A percentile compares a stretch with the other conserved stretches of the same genome.
Evolutionary conservation across 2,888 invertebrate genomes (phyloP).

Genomic region (Sphaerophoria rueppellii): DNA sequence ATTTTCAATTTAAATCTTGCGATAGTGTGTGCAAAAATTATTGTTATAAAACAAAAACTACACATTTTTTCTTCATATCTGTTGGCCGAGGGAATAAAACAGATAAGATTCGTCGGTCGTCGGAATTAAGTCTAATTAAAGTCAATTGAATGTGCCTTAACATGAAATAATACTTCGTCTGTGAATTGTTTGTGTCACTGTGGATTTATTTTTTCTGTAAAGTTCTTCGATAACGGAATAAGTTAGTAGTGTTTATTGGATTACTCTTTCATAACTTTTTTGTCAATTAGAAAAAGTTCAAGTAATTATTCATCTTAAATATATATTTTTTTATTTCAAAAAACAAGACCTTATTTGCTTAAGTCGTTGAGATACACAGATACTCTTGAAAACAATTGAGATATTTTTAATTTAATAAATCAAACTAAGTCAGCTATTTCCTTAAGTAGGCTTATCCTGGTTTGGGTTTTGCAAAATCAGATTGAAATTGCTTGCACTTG

Average conservation of each 20-base stretch:
- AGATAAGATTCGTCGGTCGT: constrained; percentile 45
- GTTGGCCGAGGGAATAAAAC: constrained; percentile 40
- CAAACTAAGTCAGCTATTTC: neutral
- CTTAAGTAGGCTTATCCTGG: too few species aligned
- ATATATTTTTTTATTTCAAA: neutral
- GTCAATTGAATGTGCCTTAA: constrained; percentile 69
- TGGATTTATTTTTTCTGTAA: constrained; percentile 8
- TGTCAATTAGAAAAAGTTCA: constrained; percentile 27
- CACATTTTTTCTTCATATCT: constrained; percentile 17
- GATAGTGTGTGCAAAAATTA: constrained; percentile 43
- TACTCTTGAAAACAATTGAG: constrained; percentile 4
- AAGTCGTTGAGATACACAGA: constrained; percentile 31
- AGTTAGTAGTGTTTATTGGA: constrained; percentile 30
- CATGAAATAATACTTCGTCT: constrained; percentile 16
- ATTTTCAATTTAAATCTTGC: constrained; percentile 34
- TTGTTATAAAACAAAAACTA: neutral
- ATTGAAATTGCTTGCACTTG: too few species aligned
- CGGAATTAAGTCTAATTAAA: constrained; percentile 67
- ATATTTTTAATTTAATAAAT: neutral
- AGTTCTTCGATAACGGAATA: constrained; percentile 12
- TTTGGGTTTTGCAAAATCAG: too few species aligned
- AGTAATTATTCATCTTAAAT: constrained; percentile 24
- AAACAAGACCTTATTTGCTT: neutral
- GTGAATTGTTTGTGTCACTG: constrained; percentile 29
- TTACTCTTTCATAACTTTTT: constrained; percentile 24